Percentiles rank a stretch among this genome's conserved stretches.
Evolutionary conservation across 2,888 invertebrate species (phyloP).

Genomic region (Zhuqinia jingwanae): DNA sequence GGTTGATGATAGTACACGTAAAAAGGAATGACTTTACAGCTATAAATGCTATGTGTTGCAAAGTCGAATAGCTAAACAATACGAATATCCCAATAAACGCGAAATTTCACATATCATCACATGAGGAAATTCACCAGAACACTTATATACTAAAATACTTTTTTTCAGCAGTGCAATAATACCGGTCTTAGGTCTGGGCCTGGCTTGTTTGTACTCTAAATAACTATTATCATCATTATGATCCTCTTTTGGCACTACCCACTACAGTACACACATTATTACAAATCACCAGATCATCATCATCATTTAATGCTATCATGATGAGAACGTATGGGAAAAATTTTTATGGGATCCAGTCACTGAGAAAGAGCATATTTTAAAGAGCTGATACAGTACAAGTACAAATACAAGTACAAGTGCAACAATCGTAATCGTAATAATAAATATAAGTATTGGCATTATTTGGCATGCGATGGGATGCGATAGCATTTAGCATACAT

Average conservation of each 20-base stretch:
- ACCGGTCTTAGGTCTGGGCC: too few species aligned
- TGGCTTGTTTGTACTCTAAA: too few species aligned
- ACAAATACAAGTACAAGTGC: too few species aligned
- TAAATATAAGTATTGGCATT: slow-evolving; percentile 2
- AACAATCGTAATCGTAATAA: neutral
- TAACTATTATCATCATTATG: neutral
- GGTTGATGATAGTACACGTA: neutral
- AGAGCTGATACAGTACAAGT: neutral
- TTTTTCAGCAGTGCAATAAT: neutral
- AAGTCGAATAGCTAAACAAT: neutral
- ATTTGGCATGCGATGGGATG: neutral
- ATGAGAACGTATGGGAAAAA: neutral
- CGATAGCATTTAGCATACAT: too few species aligned
- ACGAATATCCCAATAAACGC: slow-evolving; percentile 28
- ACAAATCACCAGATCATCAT: neutral
- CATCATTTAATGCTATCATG: neutral
- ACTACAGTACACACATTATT: neutral
- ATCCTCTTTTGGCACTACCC: neutral
- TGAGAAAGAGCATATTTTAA: slow-evolving; percentile 11
- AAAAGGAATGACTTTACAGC: neutral
- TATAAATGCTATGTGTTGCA: neutral
- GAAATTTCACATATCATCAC: slow-evolving; percentile 27
- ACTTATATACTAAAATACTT: neutral
- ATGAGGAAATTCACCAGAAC: slow-evolving; percentile 30
- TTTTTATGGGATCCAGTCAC: slow-evolving; percentile 5